Conservation (phyloP, 2,888 invertebrate genomes). For the Lathronympha strigana region DNA sequence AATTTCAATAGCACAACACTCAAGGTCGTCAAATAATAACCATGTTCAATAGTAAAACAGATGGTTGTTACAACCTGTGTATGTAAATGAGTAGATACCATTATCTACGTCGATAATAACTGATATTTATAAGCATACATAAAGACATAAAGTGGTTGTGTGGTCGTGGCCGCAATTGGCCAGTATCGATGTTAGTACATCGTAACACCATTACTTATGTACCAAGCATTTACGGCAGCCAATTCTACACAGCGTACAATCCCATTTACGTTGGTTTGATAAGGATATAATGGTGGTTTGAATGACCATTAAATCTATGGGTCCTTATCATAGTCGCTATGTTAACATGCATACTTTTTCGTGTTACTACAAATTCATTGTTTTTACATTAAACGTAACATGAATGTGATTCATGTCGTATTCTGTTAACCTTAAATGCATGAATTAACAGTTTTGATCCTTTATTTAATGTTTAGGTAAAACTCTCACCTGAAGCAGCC, state of each 20-base stretch:
- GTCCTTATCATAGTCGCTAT: conserved; percentile 34
- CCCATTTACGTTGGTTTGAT: conserved; percentile 2
- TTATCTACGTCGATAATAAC: too few species aligned
- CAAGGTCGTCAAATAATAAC: conserved; percentile 17
- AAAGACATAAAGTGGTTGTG: too few species aligned
- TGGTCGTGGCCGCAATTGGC: too few species aligned
- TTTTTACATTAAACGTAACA: neutral
- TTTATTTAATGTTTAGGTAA: too few species aligned
- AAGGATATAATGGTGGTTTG: conserved; percentile 26
- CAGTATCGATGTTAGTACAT: too few species aligned
- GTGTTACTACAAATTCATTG: neutral
- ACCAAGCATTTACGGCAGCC: neutral
- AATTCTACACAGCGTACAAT: conserved; percentile 6
- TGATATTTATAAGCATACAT: too few species aligned
- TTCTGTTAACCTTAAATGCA: neutral
- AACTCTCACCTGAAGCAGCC: conserved; percentile 93
- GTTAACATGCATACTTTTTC: neutral
- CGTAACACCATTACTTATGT: neutral
- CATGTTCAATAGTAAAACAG: conserved; percentile 13
- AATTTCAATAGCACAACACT: neutral
- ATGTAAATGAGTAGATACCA: conserved; percentile 5
- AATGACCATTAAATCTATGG: conserved; percentile 12
- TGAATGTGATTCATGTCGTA: too few species aligned
- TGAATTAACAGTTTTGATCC: too few species aligned
- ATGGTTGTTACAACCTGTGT: conserved; percentile 9